Evolutionary conservation across 2,888 invertebrate species (phyloP).

Genomic region (Dioctria linearis): DNA sequence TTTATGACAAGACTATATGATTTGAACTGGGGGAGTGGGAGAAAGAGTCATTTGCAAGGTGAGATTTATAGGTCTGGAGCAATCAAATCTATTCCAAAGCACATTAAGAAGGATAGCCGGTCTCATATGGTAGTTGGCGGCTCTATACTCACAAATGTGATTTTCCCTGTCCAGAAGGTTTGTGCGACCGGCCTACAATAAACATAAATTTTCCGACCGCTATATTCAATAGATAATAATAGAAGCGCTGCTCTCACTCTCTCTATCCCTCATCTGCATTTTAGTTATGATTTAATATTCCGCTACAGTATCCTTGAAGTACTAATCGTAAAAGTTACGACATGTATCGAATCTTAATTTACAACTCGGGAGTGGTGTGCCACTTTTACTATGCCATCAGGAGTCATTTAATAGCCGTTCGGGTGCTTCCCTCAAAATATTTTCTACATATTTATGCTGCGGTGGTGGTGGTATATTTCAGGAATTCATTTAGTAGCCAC

Average conservation of each 20-base stretch:
- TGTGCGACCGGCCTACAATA: not conserved
- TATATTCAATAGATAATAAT: conserved; percentile 2
- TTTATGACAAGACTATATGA: not conserved
- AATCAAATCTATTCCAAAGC: not conserved
- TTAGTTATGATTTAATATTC: conserved; percentile 21
- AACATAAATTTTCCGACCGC: not conserved
- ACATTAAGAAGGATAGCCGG: not conserved
- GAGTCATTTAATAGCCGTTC: conserved; percentile 14
- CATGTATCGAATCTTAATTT: conserved; percentile 38
- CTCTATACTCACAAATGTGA: not conserved
- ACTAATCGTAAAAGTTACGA: conserved; percentile 19
- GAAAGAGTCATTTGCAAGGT: not conserved
- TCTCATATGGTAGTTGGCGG: not conserved
- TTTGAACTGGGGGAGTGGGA: not conserved
- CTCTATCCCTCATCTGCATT: not conserved
- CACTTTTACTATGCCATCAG: not conserved
- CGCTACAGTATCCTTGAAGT: conserved; percentile 20
- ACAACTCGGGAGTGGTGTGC: not conserved
- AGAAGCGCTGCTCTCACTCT: not conserved
- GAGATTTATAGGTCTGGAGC: not conserved
- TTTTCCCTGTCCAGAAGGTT: not conserved
- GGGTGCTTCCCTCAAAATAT: conserved; percentile 34
- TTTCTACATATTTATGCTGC: conserved; percentile 37
- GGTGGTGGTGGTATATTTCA: conserved; percentile 15
- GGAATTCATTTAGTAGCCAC: conserved; percentile 45